Evolutionary conservation across 2,797 vertebrate species (phyloP), one percentile per base, ranked within the genome.

Genomic region (Sebastes goodei): DNA sequence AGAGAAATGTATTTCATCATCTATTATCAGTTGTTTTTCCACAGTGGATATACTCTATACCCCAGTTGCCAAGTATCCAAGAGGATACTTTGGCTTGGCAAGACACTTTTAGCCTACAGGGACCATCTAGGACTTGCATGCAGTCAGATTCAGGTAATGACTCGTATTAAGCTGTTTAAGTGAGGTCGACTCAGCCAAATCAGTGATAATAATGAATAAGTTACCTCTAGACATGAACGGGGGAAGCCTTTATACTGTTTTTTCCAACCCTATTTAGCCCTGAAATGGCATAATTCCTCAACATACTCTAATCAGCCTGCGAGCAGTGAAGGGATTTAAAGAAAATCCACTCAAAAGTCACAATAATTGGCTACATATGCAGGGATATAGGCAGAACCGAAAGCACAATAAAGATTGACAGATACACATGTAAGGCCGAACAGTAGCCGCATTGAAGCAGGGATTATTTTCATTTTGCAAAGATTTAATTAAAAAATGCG

Each of bases 361-460:
- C 42, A 64, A 73, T 88, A 89, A 90, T 84, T 75, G 78, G 53
- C 72, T n/a, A 64, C 86, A 89, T 82, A 59, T 85, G 85, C 65
- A 65, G 61, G 72, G 57, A 83, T 57, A 78, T 1, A 75, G 46
- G 71, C 61, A 10, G 56, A 69, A 66, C 27, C 27, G 33, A 76
- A 42, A 67, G 55, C 27, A 33, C 66, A 64, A 78, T 78, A 46
- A 79, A 70, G 81, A 82, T 29, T 80, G 88, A 82, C 74, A 84
- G 81, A 82, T 69, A 56, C 69, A 67, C 61, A 74, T 74, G 55
- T 73, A 66, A 59, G 21, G 70, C 61, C 35, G 46, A 86, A 80
- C 81, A 83, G 87, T 64, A 88, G 82, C 85, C 35, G 65, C 59
- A 74, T 74, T 78, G 7, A 82, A 38, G 21, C 15, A 15, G 60